Conservation (phyloP, 2,888 invertebrate species). For the Diarsia brunnea region DNA sequence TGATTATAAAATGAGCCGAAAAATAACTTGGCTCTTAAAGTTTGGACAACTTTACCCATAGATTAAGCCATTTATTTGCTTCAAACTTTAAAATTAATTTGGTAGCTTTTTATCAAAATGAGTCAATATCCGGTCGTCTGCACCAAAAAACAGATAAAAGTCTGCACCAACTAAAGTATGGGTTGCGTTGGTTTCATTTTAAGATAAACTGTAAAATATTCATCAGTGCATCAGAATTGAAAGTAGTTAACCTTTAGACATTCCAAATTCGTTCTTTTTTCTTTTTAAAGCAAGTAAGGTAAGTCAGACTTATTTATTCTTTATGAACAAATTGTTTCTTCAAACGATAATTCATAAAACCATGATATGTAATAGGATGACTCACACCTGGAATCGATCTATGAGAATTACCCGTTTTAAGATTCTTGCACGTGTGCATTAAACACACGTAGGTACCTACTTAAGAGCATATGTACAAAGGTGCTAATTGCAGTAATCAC, state of each 20-base stretch:
- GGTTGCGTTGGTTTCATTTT: not conserved
- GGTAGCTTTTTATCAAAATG: not conserved
- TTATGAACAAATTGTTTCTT: not conserved
- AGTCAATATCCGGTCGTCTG: slow-evolving; percentile 1
- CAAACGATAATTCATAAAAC: not conserved
- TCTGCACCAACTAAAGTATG: not conserved
- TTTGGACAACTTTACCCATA: slow-evolving; percentile 33
- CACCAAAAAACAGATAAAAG: no score
- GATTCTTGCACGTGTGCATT: not conserved
- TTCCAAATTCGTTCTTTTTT: slow-evolving; percentile 7
- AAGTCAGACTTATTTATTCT: not conserved
- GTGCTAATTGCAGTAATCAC: slow-evolving; percentile 46
- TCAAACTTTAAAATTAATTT: slow-evolving; percentile 23
- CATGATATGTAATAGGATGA: slow-evolving; percentile 30
- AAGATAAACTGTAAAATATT: slow-evolving; percentile 5
- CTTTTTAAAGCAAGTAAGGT: not conserved
- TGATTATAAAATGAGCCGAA: not conserved
- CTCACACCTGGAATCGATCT: slow-evolving; percentile 42
- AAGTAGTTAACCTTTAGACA: slow-evolving; percentile 40
- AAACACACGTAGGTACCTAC: not conserved
- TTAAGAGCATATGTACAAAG: slow-evolving; percentile 38
- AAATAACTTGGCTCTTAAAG: slow-evolving; percentile 20
- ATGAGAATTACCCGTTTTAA: slow-evolving; percentile 61
- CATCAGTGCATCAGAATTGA: slow-evolving; percentile 23
- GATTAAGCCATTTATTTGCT: slow-evolving; percentile 10